Evolutionary conservation across 2,113 vertebrate genomes (phyloP), one percentile per base, ranked within the genome.

Genomic region (Cephalopholis sonnerati): DNA sequence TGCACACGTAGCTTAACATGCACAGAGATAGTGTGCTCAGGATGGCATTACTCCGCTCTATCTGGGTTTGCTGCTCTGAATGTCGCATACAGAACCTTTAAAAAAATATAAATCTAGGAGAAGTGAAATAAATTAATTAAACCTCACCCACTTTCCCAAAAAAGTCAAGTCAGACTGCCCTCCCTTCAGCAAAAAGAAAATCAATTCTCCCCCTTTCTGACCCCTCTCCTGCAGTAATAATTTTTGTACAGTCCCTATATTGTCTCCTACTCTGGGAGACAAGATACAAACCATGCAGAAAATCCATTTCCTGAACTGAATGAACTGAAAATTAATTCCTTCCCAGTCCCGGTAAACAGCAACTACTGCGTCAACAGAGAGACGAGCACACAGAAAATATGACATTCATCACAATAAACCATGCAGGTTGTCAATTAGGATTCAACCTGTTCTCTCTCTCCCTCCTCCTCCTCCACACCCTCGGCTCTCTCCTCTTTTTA

Each of bases 251-350:
- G 15, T 70, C 65, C n/a, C 53, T 41, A n/a, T 25, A 12, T 32
- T 39, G 36, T 59, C 64, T 48, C 59, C 27, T 3, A 27, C 4
- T 36, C 20, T 1, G 5, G 8, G 18, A 65, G 39, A 57, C 59
- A 74, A 53, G 27, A 46, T 51, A 36, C 2, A n/a, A 44, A 13
- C 17, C 18, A 16, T 5, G 48, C 20, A 18, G 51, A 39, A 71
- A 63, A 83, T 44, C 3, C 2, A 57, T 62, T 48, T 58, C 22
- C 41, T 20, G 22, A 67, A 77, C 7, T 27, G 39, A 81, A 50
- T 63, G 39, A 83, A 89, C 50, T 77, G 27, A 82, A 83, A 77
- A 63, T 51, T 1, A 76, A 74, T 59, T 79, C 36, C 70, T 64
- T 66, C 48, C 41, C 29, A 20, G 11, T 1, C 10, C n/a, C 13